Percentiles rank a stretch among this genome's conserved stretches.
Conservation (phyloP, 2,797 vertebrate genomes). For the Rhadinocentrus ornatus region DNA sequence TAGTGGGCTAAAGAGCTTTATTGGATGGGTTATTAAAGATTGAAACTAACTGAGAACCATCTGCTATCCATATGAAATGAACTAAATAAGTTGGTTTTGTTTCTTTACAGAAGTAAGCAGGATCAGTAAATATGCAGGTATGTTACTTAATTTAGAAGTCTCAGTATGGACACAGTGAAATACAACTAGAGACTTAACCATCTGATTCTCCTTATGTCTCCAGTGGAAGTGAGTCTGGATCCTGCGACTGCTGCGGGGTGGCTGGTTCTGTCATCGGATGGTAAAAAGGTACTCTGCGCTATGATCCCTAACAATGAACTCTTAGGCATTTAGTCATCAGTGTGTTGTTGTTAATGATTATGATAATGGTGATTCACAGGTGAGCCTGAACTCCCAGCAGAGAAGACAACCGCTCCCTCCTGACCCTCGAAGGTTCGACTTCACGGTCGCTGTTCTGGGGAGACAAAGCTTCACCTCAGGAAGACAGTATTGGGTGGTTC, state of each 20-base stretch:
- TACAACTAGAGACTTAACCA: neutral
- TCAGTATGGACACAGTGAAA: neutral
- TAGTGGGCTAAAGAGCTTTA: neutral
- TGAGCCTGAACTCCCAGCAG: slow-evolving; percentile 56
- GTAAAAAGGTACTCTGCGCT: slow-evolving; percentile 47
- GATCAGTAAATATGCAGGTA: slow-evolving; percentile 55
- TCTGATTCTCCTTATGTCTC: slow-evolving; percentile 4
- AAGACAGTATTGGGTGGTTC: slow-evolving; percentile 77
- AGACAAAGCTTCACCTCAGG: slow-evolving; percentile 72
- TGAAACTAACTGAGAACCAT: no score
- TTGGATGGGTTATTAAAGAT: neutral
- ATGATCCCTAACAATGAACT: neutral
- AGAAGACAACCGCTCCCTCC: slow-evolving; percentile 31
- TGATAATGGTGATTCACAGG: slow-evolving; percentile 37
- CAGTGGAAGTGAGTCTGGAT: slow-evolving; percentile 62
- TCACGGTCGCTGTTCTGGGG: slow-evolving; percentile 80
- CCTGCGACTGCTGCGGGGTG: slow-evolving; percentile 62
- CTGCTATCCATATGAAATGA: neutral
- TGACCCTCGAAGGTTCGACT: slow-evolving; percentile 73
- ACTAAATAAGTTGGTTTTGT: neutral
- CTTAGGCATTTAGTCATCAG: neutral
- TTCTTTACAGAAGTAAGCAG: slow-evolving; percentile 47
- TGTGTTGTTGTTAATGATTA: neutral
- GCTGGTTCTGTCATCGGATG: slow-evolving; percentile 58
- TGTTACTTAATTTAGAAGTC: neutral